Base-by-base conservation (phyloP, 2,113 vertebrate species). In the Xiphophorus hellerii region DNA sequence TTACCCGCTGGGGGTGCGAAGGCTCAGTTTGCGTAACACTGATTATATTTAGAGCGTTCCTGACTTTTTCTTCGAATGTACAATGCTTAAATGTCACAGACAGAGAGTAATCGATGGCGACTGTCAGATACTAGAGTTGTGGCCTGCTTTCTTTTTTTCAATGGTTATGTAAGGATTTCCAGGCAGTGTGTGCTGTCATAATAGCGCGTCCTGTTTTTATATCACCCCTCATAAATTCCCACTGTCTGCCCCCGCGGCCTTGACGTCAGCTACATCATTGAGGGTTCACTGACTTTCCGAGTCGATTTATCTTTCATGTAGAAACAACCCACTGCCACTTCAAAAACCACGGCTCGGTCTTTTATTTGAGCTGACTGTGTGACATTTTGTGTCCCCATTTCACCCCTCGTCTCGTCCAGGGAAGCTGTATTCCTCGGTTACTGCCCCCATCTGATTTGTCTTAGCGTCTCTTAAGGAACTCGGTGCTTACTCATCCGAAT, bases 381-480 rank as follows among this genome's bases (percentile, higher is more conserved):
- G 51, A 58, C 51, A n/a, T 58, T 58, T n/a, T 58, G 25, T 10
- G 22, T 3, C 51, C 51, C 25, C 39, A 29, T 54, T 68, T 37
- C 22, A 31, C 54, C 58, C 25, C 22, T 70, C 25, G 66, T 51
- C 67, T 69, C 76, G 31, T 66, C 29, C 29, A 20, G 5, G 30
- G 62, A 42, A 42, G 35, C 62, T 5, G 1, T 39, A 72, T 48
- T 60, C 68, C 39, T 37, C 15, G 30, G 39, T 72, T 63, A 9
- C 1, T 39, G 71, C 31, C 62, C 29, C 30, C 69, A 13, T 66
- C 42, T 78, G 58, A 31, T 33, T 65, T 60, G 10, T 51, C 62
- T 68, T 17, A 62, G 62, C 48, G 10, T 58, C 25, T 48, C 25
- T n/a, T 64, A 66, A 25, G 25, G 35, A 80, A 78, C 74, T 76